Base-by-base conservation (phyloP, 1,140 invertebrate genomes). In the Stratiolaelaps scimitus region DNA sequence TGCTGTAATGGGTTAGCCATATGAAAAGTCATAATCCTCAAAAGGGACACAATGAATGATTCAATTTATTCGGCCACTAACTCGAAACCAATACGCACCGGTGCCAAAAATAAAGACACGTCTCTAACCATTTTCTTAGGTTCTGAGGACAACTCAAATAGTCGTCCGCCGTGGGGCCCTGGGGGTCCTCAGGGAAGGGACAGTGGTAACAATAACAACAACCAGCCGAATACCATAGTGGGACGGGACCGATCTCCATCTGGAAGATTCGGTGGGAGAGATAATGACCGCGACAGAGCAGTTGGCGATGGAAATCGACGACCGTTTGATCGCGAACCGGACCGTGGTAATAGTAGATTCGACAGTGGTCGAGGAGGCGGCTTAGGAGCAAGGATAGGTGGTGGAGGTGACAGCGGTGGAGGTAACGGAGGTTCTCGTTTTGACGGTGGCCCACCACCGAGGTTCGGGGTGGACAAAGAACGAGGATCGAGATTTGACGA, bases 191-290 rank as follows among this genome's bases (percentile, higher is more conserved):
- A 40, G 34, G 34, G 34, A 40, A 40, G 34, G 34, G 34, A 40
- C 34, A 60, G 26, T 34, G 53, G 53, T 20, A 60, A 60, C 53
- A 34, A 34, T 29, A n/a, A n/a, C n/a, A n/a, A n/a, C n/a, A n/a
- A n/a, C n/a, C n/a, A n/a, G n/a, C 23, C 15, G 23, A 34, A 26
- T 23, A 20, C 26, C 26, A 23, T 29, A 60, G 34, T 26, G 23
- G 26, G 26, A 17, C 53, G 26, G 53, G 34, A 60, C 53, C 53
- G 53, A n/a, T 60, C 34, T 2, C 23, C 17, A 20, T 2, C 15
- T n/a, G 53, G 53, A n/a, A 60, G 53, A 10, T 26, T 29, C 23
- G 53, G 53, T n/a, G 53, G 53, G 2, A 60, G 53, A 23, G 53
- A 60, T 23, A 23, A 23, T 17, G 53, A 60, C 20, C 53, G 23